phyloP scores from a whole-genome alignment of 1,140 invertebrate species.

The Trichonephila clavata region DNA sequence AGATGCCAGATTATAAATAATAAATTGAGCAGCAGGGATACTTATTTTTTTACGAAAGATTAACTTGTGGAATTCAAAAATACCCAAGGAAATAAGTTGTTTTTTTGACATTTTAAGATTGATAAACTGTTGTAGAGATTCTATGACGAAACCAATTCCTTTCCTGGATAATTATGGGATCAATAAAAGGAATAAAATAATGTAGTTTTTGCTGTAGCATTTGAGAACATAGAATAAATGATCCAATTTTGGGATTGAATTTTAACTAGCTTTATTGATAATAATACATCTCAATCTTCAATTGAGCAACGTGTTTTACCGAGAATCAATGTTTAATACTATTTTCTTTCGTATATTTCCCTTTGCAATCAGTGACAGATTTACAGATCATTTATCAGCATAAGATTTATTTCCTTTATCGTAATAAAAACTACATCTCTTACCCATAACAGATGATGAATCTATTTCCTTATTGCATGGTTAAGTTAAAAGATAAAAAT shows the following conservation, averaged over 20 bases:
- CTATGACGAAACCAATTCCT: constrained; percentile 10
- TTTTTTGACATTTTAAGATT: constrained; percentile 38
- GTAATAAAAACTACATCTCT: too few species aligned
- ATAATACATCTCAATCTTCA: background rate
- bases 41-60: constrained; percentile 23
- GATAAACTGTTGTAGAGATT: constrained; percentile 22
- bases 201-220: background rate
- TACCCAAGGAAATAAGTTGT: background rate
- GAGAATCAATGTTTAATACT: background rate
- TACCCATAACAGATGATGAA: too few species aligned
- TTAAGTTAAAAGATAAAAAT: too few species aligned
- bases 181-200: constrained; percentile 3
- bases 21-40: constrained; percentile 27
- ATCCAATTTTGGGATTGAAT: background rate
- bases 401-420: too few species aligned
- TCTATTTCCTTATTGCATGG: too few species aligned
- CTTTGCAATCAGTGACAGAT: background rate
- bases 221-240: background rate
- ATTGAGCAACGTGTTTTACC: background rate
- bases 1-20: constrained; percentile 41
- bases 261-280: background rate
- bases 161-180: constrained; percentile 22
- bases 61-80: constrained; percentile 38
- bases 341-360: background rate
- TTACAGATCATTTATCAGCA: background rate